Conservation (phyloP, 2,797 vertebrate species). For the Kryptolebias ocellatus region DNA sequence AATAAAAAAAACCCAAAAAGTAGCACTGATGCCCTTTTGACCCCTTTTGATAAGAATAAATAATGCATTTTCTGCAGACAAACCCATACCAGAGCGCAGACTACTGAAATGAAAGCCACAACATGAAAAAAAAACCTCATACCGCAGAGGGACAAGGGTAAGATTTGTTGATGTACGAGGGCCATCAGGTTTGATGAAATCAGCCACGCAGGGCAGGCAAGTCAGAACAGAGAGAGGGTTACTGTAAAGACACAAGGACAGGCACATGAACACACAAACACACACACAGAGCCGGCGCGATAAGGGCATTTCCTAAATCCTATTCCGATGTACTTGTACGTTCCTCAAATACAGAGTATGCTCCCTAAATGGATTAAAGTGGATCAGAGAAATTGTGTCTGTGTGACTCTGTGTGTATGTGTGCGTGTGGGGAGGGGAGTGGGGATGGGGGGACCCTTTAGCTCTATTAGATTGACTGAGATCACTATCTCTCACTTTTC, state of each 20-base stretch:
- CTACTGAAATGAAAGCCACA: slow-evolving; percentile 20
- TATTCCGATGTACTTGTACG: slow-evolving; percentile 50
- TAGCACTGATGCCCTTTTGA: slow-evolving; percentile 20
- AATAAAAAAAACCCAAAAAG: slow-evolving; percentile 31
- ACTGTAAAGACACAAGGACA: slow-evolving; percentile 56
- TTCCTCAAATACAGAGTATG: slow-evolving; percentile 54
- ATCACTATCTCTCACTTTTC: slow-evolving; percentile 63
- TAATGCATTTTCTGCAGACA: slow-evolving; percentile 21
- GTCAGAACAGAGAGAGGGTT: slow-evolving; percentile 43
- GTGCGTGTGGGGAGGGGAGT: neutral
- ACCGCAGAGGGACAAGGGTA: slow-evolving; percentile 24
- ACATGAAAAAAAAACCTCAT: slow-evolving; percentile 28
- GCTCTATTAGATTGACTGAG: slow-evolving; percentile 69
- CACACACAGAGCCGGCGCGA: slow-evolving; percentile 25
- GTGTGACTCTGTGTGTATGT: slow-evolving; percentile 14
- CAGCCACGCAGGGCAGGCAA: slow-evolving; percentile 38
- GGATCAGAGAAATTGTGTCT: slow-evolving; percentile 33
- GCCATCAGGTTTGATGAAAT: slow-evolving; percentile 53
- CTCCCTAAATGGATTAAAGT: slow-evolving; percentile 68
- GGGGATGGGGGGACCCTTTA: slow-evolving; percentile 35
- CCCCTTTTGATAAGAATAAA: slow-evolving; percentile 4
- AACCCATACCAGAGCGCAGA: slow-evolving; percentile 15
- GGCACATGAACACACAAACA: slow-evolving; percentile 1
- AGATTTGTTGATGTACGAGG: slow-evolving; percentile 51
- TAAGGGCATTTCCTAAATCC: slow-evolving; percentile 68